These are phyloP conservation scores for Platanista minor DNA, from an alignment of 2,113 vertebrate genomes.

Conservation along the genomic window DNA sequence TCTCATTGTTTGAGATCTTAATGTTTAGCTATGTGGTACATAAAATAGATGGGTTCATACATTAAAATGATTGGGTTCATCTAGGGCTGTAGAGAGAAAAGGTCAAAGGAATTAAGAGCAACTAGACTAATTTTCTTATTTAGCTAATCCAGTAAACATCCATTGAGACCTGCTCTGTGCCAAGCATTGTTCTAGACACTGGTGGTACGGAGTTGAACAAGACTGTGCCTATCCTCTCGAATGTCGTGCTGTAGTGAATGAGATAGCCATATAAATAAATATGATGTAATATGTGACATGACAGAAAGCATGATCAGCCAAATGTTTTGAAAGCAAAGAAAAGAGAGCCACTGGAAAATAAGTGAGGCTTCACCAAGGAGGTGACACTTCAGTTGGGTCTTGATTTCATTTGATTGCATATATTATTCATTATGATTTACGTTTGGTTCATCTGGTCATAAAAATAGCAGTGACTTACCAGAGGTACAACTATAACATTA, in stretches of 20 bases:
- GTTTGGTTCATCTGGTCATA: not conserved
- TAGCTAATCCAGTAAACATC: not conserved
- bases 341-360: not conserved
- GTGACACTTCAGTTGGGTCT: not conserved
- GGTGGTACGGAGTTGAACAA: not conserved
- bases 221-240: not conserved
- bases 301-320: not conserved
- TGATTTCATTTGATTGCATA: not conserved
- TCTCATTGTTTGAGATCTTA: not conserved
- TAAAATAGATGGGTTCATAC: not conserved
- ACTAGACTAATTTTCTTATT: not conserved
- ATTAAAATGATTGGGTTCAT: not conserved
- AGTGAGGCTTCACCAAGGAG: not conserved
- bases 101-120: not conserved
- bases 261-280: not conserved
- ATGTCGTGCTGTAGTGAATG: not conserved
- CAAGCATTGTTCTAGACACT: not conserved
- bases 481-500: not conserved
- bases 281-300: not conserved
- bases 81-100: not conserved
- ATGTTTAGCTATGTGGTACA: not conserved
- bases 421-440: not conserved
- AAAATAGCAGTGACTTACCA: not conserved
- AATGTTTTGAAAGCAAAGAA: not conserved
- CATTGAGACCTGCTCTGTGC: not conserved